Evolutionary conservation across 2,113 vertebrate genomes (phyloP).

Genomic region (Gadus chalcogrammus): DNA sequence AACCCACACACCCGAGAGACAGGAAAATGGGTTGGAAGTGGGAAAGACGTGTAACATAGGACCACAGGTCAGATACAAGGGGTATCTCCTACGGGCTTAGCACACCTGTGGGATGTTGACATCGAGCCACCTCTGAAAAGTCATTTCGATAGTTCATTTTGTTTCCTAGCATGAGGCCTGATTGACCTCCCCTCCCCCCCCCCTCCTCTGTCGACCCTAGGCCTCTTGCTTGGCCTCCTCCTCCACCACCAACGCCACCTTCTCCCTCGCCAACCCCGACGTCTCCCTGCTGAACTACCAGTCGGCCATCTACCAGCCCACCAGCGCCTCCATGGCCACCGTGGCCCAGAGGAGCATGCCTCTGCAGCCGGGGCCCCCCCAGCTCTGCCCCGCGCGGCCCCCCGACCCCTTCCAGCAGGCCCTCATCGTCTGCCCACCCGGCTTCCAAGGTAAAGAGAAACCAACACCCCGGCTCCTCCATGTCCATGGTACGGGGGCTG

Average conservation of each 20-base stretch:
- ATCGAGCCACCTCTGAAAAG: not conserved
- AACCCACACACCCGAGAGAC: too few relatives aligned
- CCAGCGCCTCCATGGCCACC: constrained; percentile 95
- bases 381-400: constrained; percentile 90
- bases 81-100: too few relatives aligned
- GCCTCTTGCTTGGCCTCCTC: constrained; percentile 91
- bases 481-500: not conserved
- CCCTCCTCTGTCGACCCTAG: constrained; percentile 77
- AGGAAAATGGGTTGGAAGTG: too few relatives aligned
- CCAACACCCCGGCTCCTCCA: not conserved
- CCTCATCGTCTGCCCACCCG: constrained; percentile 96
- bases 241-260: constrained; percentile 95
- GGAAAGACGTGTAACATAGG: too few relatives aligned
- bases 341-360: constrained; percentile 96
- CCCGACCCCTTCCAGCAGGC: constrained; percentile 97
- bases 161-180: constrained; percentile 20
- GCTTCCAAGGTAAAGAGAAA: constrained; percentile 90
- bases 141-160: constrained; percentile 29
- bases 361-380: constrained; percentile 88
- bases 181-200: constrained; percentile 70
- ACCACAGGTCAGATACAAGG: too few relatives aligned
- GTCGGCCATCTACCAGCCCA: constrained; percentile 97
- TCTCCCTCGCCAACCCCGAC: constrained; percentile 94
- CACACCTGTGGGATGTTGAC: too few relatives aligned
- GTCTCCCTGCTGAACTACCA: constrained; percentile 99